A percentile compares a stretch with the other conserved stretches of the same genome.
Evolutionary conservation across 2,888 invertebrate species (phyloP).

Genomic region (Ischnus inquisitorius): DNA sequence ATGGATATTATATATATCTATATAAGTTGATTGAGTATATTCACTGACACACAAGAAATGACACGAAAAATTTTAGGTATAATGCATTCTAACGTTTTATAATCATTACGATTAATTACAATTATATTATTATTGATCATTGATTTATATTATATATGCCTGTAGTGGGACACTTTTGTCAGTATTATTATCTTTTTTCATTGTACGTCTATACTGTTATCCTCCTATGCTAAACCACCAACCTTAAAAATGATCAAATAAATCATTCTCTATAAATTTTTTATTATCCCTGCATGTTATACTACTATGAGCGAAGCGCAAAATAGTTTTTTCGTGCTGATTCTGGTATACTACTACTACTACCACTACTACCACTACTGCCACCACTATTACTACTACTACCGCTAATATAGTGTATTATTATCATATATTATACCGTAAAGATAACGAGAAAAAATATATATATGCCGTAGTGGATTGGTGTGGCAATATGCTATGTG

Average conservation of each 20-base stretch:
- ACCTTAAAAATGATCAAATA: slow-evolving; percentile 79
- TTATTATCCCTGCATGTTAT: slow-evolving; percentile 75
- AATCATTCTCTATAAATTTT: slow-evolving; percentile 79
- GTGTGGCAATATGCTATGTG: slow-evolving; percentile 30
- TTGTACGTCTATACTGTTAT: slow-evolving; percentile 69
- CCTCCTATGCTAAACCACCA: slow-evolving; percentile 77
- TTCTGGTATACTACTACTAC: slow-evolving; percentile 51
- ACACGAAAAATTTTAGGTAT: slow-evolving; percentile 57
- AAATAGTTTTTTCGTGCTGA: slow-evolving; percentile 62
- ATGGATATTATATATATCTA: slow-evolving; percentile 39
- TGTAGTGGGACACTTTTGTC: slow-evolving; percentile 69
- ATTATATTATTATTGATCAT: slow-evolving; percentile 38
- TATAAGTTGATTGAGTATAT: slow-evolving; percentile 43
- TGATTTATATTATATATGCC: slow-evolving; percentile 65
- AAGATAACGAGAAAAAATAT: background rate
- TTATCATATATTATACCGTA: slow-evolving; percentile 31
- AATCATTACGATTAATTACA: slow-evolving; percentile 61
- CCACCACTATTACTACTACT: slow-evolving; percentile 31
- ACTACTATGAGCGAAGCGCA: slow-evolving; percentile 59
- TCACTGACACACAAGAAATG: slow-evolving; percentile 46
- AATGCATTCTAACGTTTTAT: slow-evolving; percentile 65
- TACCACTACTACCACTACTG: slow-evolving; percentile 41
- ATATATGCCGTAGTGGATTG: slow-evolving; percentile 28
- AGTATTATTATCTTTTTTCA: slow-evolving; percentile 65
- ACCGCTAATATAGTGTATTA: slow-evolving; percentile 21